Evolutionary conservation across 2,888 invertebrate species (phyloP), one percentile per base, ranked within the genome.

Genomic region (Arctia plantaginis): DNA sequence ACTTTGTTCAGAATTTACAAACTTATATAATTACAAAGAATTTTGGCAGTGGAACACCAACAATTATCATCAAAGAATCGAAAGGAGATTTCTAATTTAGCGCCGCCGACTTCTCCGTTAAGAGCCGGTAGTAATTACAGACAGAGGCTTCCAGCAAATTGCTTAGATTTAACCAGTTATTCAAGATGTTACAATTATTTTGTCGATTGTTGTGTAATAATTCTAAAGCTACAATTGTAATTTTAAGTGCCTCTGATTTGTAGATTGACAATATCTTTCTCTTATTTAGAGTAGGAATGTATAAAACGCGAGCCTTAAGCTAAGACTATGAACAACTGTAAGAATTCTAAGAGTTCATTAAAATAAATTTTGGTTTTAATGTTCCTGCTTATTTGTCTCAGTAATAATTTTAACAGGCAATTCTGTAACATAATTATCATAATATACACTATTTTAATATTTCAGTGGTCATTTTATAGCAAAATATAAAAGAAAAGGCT

Each of bases 31-130:
- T 70, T 27, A 44, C 44, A 66, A 23, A 30, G 10, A 27, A 41
- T 44, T 51, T 66, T 44, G 35, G 35, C 12, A 65, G 15, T 55
- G 51, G 51, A 69, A 75, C 65, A 77, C 72, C 73, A 75, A 77
- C 79, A 82, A 83, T 75, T 77, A 82, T 79, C 79, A 82, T 80
- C 82, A 77, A 85, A 80, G 82, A 82, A 85, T 85, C 77, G 73
- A 78, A 78, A 82, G 67, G 76, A 78, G 78, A 82, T 82, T 80
- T 80, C 77, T 77, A 80, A 79, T 80, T 84, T 83, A 77, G 80
- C 76, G 71, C 77, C 76, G 68, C 71, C 78, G 80, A 84, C 73
- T 79, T 77, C 65, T 73, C 67, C 35, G 65, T 72, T 72, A 66
- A 78, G 72, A 83, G 81, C 72, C 77, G 71, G 78, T 39, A 76